These are phyloP conservation scores for Seira ritae DNA, from an alignment of 2,888 invertebrate species.

Conservation along the genomic window DNA sequence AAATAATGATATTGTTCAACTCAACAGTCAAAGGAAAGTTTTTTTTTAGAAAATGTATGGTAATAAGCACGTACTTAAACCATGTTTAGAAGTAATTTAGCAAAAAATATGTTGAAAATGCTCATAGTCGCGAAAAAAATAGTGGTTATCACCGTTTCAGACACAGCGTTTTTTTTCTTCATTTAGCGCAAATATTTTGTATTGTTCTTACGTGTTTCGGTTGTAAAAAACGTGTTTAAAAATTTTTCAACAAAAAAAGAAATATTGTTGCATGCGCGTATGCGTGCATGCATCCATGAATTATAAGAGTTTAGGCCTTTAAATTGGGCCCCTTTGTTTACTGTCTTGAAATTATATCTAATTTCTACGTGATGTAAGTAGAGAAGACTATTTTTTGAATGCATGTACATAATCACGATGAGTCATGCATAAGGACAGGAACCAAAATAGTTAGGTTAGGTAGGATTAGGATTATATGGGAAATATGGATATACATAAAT, in stretches of 20 bases:
- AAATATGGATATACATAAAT: not conserved
- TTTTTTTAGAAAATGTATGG: not conserved
- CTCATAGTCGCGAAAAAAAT: conserved; percentile 37
- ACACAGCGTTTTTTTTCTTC: too few relatives aligned
- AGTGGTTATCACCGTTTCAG: conserved; percentile 19
- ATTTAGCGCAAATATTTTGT: not conserved
- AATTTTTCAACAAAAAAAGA: not conserved
- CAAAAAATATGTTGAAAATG: conserved; percentile 28
- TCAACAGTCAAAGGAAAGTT: not conserved
- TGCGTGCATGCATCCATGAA: not conserved
- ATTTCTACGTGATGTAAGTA: not conserved
- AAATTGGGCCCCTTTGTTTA: not conserved
- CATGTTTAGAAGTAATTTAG: conserved; percentile 50
- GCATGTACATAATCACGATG: not conserved
- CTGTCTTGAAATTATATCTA: not conserved
- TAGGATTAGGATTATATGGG: too few relatives aligned
- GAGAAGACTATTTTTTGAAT: not conserved
- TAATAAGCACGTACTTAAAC: conserved; percentile 54
- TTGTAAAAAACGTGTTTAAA: not conserved
- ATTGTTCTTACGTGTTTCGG: conserved; percentile 8
- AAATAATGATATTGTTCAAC: not conserved
- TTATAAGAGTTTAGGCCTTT: too few relatives aligned
- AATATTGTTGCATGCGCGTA: not conserved
- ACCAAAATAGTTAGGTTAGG: not conserved
- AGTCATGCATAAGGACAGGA: not conserved